Conservation (phyloP, 2,888 invertebrate genomes). For the Xiphydria camelus region DNA sequence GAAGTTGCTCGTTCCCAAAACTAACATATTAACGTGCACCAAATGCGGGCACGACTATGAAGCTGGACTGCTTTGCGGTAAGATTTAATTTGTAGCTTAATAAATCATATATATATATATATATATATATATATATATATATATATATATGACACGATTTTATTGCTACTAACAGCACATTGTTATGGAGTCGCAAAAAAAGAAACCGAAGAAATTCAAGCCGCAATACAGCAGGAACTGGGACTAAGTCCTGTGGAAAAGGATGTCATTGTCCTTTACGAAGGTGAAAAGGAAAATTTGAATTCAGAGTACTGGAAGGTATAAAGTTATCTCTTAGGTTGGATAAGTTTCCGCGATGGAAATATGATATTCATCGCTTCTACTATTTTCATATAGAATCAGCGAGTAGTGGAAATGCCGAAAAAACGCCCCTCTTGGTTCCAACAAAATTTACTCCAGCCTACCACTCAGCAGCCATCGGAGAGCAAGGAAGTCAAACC, state of each 20-base stretch:
- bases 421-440: conserved; percentile 89
- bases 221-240: conserved; percentile 71
- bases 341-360: no score
- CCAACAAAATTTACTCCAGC: conserved; percentile 79
- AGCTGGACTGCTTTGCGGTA: conserved; percentile 80
- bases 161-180: conserved; percentile 64
- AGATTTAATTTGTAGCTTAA: conserved; percentile 49
- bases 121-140: conserved; percentile 3
- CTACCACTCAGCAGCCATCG: conserved; percentile 73
- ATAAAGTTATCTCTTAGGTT: conserved; percentile 10
- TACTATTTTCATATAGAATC: conserved; percentile 54
- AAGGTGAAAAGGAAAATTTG: conserved; percentile 73
- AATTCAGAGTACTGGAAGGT: conserved; percentile 56
- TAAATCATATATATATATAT: background rate
- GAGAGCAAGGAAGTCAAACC: conserved; percentile 76
- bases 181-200: conserved; percentile 82
- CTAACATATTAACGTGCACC: conserved; percentile 74
- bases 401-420: conserved; percentile 82
- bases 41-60: conserved; percentile 86
- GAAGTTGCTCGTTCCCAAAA: conserved; percentile 75
- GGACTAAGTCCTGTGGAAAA: conserved; percentile 76
- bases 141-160: no score
- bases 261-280: conserved; percentile 84
- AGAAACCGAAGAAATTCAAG: conserved; percentile 82
- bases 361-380: background rate